Percentiles rank a stretch among this genome's conserved stretches.
These are phyloP conservation scores for Chaetodon trifasciatus DNA, from an alignment of 2,797 vertebrate genomes.

Conservation along the genomic window DNA sequence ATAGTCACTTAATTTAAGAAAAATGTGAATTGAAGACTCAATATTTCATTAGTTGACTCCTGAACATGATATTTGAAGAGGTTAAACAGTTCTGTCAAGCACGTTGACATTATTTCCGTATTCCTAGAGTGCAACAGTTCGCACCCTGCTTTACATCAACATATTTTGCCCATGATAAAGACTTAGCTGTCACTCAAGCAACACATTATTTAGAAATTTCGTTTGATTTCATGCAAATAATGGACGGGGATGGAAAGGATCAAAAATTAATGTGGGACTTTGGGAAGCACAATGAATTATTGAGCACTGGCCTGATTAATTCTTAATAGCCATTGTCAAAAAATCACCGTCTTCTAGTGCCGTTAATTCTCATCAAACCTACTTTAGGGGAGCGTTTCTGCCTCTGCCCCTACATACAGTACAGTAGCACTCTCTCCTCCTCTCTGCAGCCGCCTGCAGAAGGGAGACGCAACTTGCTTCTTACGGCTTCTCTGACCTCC, in stretches of 20 bases:
- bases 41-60: slow-evolving; percentile 15
- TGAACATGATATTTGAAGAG: slow-evolving; percentile 6
- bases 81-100: slow-evolving; percentile 24
- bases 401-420: slow-evolving; percentile 18
- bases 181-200: slow-evolving; percentile 70
- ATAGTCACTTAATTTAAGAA: neutral
- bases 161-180: slow-evolving; percentile 19
- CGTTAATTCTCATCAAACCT: slow-evolving; percentile 82
- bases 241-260: slow-evolving; percentile 77
- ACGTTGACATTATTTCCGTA: neutral
- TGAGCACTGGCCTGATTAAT: slow-evolving; percentile 83
- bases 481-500: slow-evolving; percentile 4
- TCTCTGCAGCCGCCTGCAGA: slow-evolving; percentile 5
- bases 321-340: slow-evolving; percentile 87
- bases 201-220: slow-evolving; percentile 80
- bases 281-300: slow-evolving; percentile 85
- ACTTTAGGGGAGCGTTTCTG: slow-evolving; percentile 59
- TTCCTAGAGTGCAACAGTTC: slow-evolving; percentile 24
- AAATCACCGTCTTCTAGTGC: slow-evolving; percentile 81
- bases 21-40: neutral
- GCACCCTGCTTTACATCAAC: slow-evolving; percentile 5
- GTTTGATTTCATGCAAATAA: slow-evolving; percentile 86
- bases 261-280: slow-evolving; percentile 87
- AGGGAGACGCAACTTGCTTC: slow-evolving; percentile 28
- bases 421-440: slow-evolving; percentile 1